These are phyloP conservation scores for Nemotelus pantherinus DNA, from an alignment of 2,888 invertebrate genomes.

Conservation along the genomic window DNA sequence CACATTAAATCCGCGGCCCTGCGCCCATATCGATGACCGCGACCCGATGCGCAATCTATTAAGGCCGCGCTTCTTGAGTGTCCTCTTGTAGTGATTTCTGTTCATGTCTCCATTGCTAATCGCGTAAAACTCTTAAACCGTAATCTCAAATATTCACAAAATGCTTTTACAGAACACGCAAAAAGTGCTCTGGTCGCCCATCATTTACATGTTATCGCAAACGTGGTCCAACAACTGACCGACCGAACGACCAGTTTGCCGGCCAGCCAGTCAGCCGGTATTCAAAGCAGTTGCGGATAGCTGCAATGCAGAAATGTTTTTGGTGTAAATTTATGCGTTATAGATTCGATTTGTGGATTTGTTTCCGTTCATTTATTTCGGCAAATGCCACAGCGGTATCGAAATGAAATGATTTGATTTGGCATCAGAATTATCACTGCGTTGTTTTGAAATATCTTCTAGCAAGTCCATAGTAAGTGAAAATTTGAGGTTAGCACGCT, in stretches of 20 bases:
- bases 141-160: conserved; percentile 48
- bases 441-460: too few species aligned
- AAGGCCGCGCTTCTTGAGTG: conserved; percentile 24
- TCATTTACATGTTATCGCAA: conserved; percentile 49
- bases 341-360: neutral
- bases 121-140: conserved; percentile 50
- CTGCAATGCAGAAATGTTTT: neutral
- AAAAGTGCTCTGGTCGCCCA: conserved; percentile 52
- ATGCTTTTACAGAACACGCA: conserved; percentile 50
- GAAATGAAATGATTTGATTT: too few species aligned
- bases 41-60: conserved; percentile 25
- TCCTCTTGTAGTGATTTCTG: conserved; percentile 45
- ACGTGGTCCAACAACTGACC: conserved; percentile 8
- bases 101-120: conserved; percentile 49
- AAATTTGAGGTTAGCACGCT: too few species aligned
- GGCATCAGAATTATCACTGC: too few species aligned
- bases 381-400: too few species aligned
- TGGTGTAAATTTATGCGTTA: conserved; percentile 34
- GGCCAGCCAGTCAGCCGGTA: neutral
- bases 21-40: conserved; percentile 41
- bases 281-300: neutral
- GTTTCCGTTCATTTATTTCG: neutral
- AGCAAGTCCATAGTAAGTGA: too few species aligned
- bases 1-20: conserved; percentile 24
- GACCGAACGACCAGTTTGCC: neutral